Evolutionary conservation across 2,888 invertebrate species (phyloP).

Genomic region (Ceriagrion tenellum): DNA sequence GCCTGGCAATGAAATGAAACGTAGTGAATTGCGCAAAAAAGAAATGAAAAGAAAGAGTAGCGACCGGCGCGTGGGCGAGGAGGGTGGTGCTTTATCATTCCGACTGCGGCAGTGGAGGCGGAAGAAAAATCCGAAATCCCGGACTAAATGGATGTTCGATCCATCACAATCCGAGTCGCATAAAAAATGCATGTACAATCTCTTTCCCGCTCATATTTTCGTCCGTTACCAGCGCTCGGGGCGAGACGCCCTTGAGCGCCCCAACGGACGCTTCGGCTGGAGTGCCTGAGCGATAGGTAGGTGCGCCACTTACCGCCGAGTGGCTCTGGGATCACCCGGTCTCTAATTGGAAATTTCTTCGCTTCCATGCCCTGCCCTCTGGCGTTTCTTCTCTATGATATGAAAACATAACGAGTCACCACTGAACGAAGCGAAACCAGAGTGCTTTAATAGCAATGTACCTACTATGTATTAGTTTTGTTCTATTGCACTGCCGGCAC

Average conservation of each 20-base stretch:
- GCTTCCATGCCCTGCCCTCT: background rate
- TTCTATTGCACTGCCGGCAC: too few relatives aligned
- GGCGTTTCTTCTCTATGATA: background rate
- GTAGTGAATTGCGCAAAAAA: background rate
- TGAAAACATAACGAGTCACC: background rate
- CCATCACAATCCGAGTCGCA: conserved; percentile 1
- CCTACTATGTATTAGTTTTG: too few relatives aligned
- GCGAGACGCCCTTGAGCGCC: background rate
- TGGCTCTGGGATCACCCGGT: background rate
- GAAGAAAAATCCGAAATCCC: background rate
- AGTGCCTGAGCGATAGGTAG: background rate
- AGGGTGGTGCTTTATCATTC: background rate
- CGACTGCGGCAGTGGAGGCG: background rate
- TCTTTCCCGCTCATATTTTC: background rate
- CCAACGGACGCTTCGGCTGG: background rate
- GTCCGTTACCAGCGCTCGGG: background rate
- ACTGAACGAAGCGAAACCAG: background rate
- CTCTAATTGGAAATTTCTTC: background rate
- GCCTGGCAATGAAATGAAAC: background rate
- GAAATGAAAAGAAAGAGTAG: background rate
- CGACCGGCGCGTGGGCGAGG: background rate
- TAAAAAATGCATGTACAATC: conserved; percentile 1
- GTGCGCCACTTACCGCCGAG: background rate
- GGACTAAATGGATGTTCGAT: background rate
- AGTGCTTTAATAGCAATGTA: background rate